phyloP scores from a whole-genome alignment of 2,888 invertebrate genomes.

The Drosophila austrosaltans region DNA sequence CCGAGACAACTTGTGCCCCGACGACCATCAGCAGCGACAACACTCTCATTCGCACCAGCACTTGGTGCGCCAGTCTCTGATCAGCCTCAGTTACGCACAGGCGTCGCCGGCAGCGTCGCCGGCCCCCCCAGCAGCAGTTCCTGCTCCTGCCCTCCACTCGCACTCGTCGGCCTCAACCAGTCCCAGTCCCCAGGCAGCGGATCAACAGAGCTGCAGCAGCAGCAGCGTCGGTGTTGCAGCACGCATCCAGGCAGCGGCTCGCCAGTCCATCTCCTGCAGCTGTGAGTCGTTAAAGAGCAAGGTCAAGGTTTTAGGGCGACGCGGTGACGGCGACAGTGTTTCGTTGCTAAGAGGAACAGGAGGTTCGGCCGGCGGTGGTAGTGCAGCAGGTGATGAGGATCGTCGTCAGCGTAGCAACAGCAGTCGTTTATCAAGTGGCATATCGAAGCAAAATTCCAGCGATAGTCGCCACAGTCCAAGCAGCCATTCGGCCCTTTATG shows the following conservation, averaged over 20 bases:
- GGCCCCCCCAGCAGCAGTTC: constrained; percentile 49
- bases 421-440: constrained; percentile 72
- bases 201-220: constrained; percentile 55
- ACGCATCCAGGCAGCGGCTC: constrained; percentile 49
- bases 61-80: constrained; percentile 83
- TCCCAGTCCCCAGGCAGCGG: constrained; percentile 51
- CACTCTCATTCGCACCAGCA: constrained; percentile 81
- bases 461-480: constrained; percentile 79
- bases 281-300: constrained; percentile 78
- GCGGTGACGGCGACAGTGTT: constrained; percentile 62
- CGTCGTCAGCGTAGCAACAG: constrained; percentile 68
- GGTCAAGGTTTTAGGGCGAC: constrained; percentile 20
- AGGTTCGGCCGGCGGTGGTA: constrained; percentile 19
- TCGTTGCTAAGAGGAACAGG: constrained; percentile 68
- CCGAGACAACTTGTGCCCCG: constrained; percentile 82
- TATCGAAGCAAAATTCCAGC: constrained; percentile 80
- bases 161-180: constrained; percentile 47
- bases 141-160: constrained; percentile 45
- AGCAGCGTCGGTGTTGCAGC: constrained; percentile 48
- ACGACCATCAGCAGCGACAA: constrained; percentile 72
- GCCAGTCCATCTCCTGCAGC: constrained; percentile 79
- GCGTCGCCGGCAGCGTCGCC: constrained; percentile 41
- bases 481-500: constrained; percentile 71
- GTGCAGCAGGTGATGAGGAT: constrained; percentile 69
- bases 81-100: constrained; percentile 83